Evolutionary conservation across 2,888 invertebrate species (phyloP).

Genomic region (Netelia virgata): DNA sequence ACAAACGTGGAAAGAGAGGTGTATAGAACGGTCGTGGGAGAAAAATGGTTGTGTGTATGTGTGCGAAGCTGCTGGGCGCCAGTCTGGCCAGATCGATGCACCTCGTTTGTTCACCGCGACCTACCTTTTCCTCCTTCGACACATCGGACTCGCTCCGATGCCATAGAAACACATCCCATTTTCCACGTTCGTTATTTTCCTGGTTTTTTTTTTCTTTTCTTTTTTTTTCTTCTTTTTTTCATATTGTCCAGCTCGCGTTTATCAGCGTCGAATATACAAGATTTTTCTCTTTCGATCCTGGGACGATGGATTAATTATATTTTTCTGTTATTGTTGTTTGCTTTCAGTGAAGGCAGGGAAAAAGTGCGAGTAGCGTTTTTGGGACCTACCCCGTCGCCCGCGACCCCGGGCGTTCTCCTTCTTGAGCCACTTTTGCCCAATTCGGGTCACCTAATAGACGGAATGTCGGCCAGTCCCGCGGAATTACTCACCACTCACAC

Average conservation of each 20-base stretch:
- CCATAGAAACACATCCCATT: constrained; percentile 48
- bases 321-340: constrained; percentile 21
- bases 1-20: background rate
- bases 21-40: constrained; percentile 9
- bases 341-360: constrained; percentile 83
- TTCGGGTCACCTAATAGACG: constrained; percentile 77
- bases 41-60: background rate
- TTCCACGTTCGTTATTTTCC: constrained; percentile 8
- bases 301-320: background rate
- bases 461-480: constrained; percentile 81
- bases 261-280: background rate
- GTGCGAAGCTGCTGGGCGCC: constrained; percentile 70
- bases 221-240: background rate
- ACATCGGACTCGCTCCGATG: constrained; percentile 25
- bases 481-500: constrained; percentile 83
- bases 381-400: constrained; percentile 82
- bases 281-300: background rate
- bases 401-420: constrained; percentile 83
- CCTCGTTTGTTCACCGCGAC: constrained; percentile 68
- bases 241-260: background rate
- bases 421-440: constrained; percentile 81
- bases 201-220: no score
- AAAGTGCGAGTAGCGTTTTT: constrained; percentile 83
- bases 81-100: constrained; percentile 74
- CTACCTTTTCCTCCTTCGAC: constrained; percentile 60